Conservation (phyloP, 2,888 invertebrate genomes). For the Chaitophorus viminalis region DNA sequence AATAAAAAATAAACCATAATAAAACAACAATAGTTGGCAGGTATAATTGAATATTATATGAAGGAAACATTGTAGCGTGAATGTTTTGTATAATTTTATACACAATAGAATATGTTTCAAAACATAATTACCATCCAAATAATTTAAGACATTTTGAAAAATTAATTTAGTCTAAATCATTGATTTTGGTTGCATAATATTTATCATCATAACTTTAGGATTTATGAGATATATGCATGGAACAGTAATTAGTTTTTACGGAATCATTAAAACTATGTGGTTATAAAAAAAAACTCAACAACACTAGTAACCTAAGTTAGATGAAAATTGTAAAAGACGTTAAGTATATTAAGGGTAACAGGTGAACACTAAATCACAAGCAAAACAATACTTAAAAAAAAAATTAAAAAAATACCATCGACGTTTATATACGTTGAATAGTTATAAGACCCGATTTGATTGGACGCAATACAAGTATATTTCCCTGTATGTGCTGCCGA, state of each 20-base stretch:
- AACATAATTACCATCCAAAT: background rate
- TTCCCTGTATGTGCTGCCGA: constrained; percentile 78
- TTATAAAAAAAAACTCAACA: constrained; percentile 40
- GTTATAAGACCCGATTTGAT: constrained; percentile 71
- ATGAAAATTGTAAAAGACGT: constrained; percentile 34
- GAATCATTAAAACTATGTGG: constrained; percentile 8
- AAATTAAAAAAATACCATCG: constrained; percentile 43
- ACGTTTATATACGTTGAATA: constrained; percentile 55
- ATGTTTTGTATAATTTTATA: background rate
- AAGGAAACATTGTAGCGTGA: background rate
- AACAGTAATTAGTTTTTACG: background rate
- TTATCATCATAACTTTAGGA: background rate
- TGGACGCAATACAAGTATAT: constrained; percentile 69
- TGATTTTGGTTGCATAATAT: background rate
- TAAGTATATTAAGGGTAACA: constrained; percentile 37
- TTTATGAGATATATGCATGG: constrained; percentile 22
- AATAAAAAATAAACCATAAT: background rate
- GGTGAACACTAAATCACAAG: constrained; percentile 22
- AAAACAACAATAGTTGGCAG: background rate
- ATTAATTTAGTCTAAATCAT: background rate
- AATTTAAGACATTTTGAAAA: background rate
- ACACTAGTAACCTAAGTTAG: constrained; percentile 42
- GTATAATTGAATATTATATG: background rate
- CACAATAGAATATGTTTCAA: background rate
- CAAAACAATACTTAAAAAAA: constrained; percentile 8